Evolutionary conservation across 2,888 invertebrate genomes (phyloP), one percentile per base, ranked within the genome.

Genomic region (Bursaphelenchus okinawaensis): DNA sequence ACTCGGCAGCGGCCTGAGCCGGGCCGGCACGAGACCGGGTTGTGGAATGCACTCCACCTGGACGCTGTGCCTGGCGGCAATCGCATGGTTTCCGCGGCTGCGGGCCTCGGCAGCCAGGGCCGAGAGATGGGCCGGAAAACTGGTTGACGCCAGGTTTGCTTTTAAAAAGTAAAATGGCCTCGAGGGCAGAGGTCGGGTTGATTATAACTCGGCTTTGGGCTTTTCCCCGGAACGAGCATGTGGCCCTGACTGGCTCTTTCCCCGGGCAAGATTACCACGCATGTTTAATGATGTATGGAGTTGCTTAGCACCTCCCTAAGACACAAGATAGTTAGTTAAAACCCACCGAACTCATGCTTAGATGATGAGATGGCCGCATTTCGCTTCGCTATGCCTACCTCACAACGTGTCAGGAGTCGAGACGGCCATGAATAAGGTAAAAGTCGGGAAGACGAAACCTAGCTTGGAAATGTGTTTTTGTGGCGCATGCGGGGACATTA

Each of bases 101-200:
- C 40, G 40, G 40, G 6, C 50, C 51, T 26, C 60, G 24, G 60
- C 50, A 12, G 51, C 29, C 60, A 59, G 31, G 12, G 60, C 52
- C 20, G 60, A 59, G 16, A 59, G 60, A 52, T 40, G 51, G 26
- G 60, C 19, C 31, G 60, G 60, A 23, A 59, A 59, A 24, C 60
- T 59, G 52, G 22, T 50, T 2, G 60, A 59, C n/a, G 60, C 60
- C 60, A 59, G 56, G 16, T 59, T 52, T 31, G 51, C 26, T 19
- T 59, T 40, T n/a, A n/a, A n/a, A 16, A 16, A 16, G 12, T 4
- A n/a, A 40, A 40, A 40, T 40, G 40, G 40, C 40, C 40, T n/a
- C 40, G 40, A 4, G 40, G 40, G 40, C 40, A 40, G 40, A 40
- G 40, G 40, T 40, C 6, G 40, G n/a, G 16, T 40, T 40, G 40